These are phyloP conservation scores for Etheostoma spectabile DNA, from an alignment of 2,113 vertebrate genomes.

Conservation along the genomic window DNA sequence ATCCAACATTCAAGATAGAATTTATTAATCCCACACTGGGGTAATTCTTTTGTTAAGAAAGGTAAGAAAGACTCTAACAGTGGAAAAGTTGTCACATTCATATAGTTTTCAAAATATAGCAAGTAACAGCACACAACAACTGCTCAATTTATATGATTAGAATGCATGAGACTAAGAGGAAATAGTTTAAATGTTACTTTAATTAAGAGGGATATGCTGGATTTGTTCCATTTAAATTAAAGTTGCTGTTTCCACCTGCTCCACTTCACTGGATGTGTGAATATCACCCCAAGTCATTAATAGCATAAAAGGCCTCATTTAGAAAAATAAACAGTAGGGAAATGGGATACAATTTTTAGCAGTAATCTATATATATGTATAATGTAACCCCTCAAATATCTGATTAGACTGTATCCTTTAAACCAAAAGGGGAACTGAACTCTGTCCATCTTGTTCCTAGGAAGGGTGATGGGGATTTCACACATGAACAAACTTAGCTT, in stretches of 20 bases:
- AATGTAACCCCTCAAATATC: neutral
- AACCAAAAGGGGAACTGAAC: constrained; percentile 20
- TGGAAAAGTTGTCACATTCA: neutral
- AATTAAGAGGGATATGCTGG: constrained; percentile 13
- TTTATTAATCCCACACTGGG: no score
- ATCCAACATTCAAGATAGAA: no score
- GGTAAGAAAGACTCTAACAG: neutral
- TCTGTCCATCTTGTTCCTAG: constrained; percentile 12
- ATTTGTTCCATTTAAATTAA: constrained; percentile 12
- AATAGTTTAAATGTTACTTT: constrained; percentile 14
- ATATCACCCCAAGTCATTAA: constrained; percentile 11
- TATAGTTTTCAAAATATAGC: constrained; percentile 12
- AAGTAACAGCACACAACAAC: neutral
- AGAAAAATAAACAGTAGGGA: constrained; percentile 9
- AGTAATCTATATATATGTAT: neutral
- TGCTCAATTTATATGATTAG: neutral
- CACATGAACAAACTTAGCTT: constrained; percentile 67
- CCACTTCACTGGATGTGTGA: constrained; percentile 12
- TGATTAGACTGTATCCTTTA: constrained; percentile 1
- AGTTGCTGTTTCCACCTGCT: constrained; percentile 14
- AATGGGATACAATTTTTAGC: neutral
- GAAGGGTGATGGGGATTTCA: constrained; percentile 57
- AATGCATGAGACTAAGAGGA: constrained; percentile 6
- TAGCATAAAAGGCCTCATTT: neutral
- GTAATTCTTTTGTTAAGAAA: neutral